These are phyloP conservation scores for Cremastobaeus sp. DNA, from an alignment of 2,888 invertebrate genomes.

Conservation along the genomic window DNA sequence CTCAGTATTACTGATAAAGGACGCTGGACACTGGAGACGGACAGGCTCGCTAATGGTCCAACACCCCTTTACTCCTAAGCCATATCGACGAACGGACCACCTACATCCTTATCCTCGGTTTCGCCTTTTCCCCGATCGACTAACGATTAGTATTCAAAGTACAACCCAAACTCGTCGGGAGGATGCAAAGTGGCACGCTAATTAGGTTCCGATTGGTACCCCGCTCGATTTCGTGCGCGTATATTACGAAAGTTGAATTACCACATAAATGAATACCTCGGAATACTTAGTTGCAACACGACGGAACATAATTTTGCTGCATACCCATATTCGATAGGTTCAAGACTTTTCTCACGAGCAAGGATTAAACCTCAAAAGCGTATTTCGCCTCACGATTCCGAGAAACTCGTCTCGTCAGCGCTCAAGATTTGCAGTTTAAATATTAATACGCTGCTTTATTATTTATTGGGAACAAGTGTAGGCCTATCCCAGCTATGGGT, in stretches of 20 bases:
- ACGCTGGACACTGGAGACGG: conserved; percentile 68
- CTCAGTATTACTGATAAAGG: conserved; percentile 55
- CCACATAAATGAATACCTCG: conserved; percentile 50
- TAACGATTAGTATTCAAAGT: conserved; percentile 67
- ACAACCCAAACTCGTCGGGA: conserved; percentile 57
- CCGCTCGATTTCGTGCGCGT: conserved; percentile 47
- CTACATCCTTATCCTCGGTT: conserved; percentile 64
- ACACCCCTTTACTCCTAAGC: conserved; percentile 69
- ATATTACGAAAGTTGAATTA: conserved; percentile 50
- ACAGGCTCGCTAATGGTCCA: conserved; percentile 75
- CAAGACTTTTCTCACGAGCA: conserved; percentile 44
- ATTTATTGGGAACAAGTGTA: too few relatives aligned
- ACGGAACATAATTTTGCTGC: conserved; percentile 47
- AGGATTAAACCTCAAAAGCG: conserved; percentile 31
- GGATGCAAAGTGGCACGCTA: conserved; percentile 62
- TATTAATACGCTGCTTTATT: conserved; percentile 14
- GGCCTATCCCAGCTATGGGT: too few relatives aligned
- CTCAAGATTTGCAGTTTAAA: background rate
- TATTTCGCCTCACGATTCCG: conserved; percentile 29
- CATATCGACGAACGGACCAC: conserved; percentile 66
- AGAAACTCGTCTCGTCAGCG: conserved; percentile 24
- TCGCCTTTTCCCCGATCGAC: conserved; percentile 59
- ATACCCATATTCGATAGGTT: conserved; percentile 26
- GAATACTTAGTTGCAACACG: conserved; percentile 46
- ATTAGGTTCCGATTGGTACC: conserved; percentile 65